Evolutionary conservation across 2,888 invertebrate species (phyloP), one percentile per base, ranked within the genome.

Genomic region (Campoplex nolae): DNA sequence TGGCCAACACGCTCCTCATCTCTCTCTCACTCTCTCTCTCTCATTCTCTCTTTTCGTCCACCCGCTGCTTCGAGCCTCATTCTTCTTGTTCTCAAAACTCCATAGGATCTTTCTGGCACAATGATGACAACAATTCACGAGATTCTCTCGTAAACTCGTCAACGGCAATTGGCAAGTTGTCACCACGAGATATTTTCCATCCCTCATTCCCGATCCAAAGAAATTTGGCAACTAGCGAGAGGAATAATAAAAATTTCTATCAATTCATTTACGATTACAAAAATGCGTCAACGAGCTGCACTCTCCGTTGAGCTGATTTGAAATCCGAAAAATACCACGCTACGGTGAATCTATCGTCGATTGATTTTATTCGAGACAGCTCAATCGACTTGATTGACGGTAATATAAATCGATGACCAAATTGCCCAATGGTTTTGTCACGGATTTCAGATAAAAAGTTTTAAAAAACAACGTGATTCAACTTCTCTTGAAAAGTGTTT

Each of bases 51-150:
- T 45, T 28, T 42, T 62, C 45, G 18, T 76, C 48, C 76, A 48
- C 32, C 48, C 76, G 48, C 76, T 76, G 32, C 65, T 76, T 51
- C 28, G n/a, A 42, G 9, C 48, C 48, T 85, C 86, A 83, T 42
- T 35, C 58, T 23, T 42, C 11, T 42, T 35, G 56, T 4, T 74
- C 58, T 56, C 58, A 16, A 75, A 75, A 75, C 58, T 58, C 75
- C 58, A 45, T 23, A 38, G 13, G 42, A 1, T 75, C 75, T 45
- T 58, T 58, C 42, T 86, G 75, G 88, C 88, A 80, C 89, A 89
- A 88, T 86, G 75, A 87, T 87, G 88, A 89, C 84, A 88, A 85
- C 85, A 75, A 77, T 85, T 77, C 78, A 76, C 68, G 81, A 85
- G 65, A 77, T 83, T 73, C 35, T 23, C 85, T 35, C 78, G 77